phyloP scores from a whole-genome alignment of 1,140 invertebrate genomes.

The Heliconius nattereri region DNA sequence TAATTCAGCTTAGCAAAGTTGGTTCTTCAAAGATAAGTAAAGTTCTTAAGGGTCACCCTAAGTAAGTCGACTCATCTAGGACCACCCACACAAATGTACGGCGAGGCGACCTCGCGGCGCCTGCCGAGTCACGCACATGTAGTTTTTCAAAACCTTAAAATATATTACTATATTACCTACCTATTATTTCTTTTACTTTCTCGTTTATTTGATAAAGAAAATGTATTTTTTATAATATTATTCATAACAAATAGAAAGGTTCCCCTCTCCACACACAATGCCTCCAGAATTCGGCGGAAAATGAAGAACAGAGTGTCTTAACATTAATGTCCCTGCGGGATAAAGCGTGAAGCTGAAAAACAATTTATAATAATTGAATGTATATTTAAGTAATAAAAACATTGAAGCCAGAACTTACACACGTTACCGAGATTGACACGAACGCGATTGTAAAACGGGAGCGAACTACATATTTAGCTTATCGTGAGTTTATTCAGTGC shows the following conservation, averaged over 20 bases:
- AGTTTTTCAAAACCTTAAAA: constrained; percentile 61
- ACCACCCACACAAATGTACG: constrained; percentile 72
- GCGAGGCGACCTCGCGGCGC: constrained; percentile 73
- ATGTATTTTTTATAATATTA: neutral
- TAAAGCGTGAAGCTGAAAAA: too few species aligned
- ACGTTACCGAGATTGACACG: constrained; percentile 8
- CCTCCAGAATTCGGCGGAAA: too few species aligned
- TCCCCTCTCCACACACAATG: too few species aligned
- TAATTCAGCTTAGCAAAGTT: constrained; percentile 35
- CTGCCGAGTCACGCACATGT: constrained; percentile 78
- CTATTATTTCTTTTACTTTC: constrained; percentile 24
- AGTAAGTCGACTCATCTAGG: constrained; percentile 61
- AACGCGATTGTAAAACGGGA: constrained; percentile 12
- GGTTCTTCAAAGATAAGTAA: constrained; percentile 44
- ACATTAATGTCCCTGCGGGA: too few species aligned
- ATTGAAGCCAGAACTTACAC: neutral
- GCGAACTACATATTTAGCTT: constrained; percentile 31
- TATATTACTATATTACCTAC: constrained; percentile 28
- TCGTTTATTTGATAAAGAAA: neutral
- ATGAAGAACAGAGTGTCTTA: too few species aligned
- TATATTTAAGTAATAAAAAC: neutral
- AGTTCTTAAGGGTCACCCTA: constrained; percentile 52
- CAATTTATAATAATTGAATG: neutral
- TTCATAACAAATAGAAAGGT: neutral
- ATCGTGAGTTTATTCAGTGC: constrained; percentile 47